phyloP scores from a whole-genome alignment of 2,797 vertebrate species.

The Scomberomorus guttatus region DNA sequence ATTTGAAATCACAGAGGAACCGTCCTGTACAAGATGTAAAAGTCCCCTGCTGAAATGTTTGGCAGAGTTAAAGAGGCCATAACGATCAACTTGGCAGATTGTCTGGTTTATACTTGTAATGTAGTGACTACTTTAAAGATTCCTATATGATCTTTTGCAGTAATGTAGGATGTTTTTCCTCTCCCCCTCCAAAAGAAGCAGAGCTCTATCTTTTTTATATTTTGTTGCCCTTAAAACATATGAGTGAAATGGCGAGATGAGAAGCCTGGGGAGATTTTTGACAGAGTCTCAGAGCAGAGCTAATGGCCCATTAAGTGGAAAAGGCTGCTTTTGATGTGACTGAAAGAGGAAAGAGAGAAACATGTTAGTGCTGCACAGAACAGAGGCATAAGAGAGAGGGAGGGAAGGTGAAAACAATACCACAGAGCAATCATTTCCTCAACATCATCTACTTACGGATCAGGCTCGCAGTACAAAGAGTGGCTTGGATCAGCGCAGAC shows the following conservation, averaged over 20 bases:
- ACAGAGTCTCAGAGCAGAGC: slow-evolving; percentile 67
- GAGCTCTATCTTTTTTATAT: slow-evolving; percentile 23
- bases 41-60: neutral
- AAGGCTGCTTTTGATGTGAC: slow-evolving; percentile 68
- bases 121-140: slow-evolving; percentile 11
- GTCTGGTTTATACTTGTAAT: neutral
- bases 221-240: slow-evolving; percentile 57
- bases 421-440: slow-evolving; percentile 57
- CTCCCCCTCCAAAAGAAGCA: slow-evolving; percentile 11
- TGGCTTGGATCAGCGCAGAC: slow-evolving; percentile 35
- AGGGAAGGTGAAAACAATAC: slow-evolving; percentile 54
- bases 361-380: slow-evolving; percentile 37
- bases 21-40: neutral
- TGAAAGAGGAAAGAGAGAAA: slow-evolving; percentile 41
- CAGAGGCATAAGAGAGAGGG: slow-evolving; percentile 12
- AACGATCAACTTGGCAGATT: slow-evolving; percentile 4
- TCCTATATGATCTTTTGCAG: slow-evolving; percentile 22
- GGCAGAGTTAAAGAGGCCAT: neutral
- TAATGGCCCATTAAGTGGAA: slow-evolving; percentile 75
- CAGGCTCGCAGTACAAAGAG: slow-evolving; percentile 35
- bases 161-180: slow-evolving; percentile 2
- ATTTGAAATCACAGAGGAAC: neutral
- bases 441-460: slow-evolving; percentile 51
- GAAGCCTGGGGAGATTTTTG: slow-evolving; percentile 56
- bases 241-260: slow-evolving; percentile 49